These are phyloP conservation scores for Poecile montanus DNA, from an alignment of 2,797 vertebrate genomes.

Conservation along the genomic window DNA sequence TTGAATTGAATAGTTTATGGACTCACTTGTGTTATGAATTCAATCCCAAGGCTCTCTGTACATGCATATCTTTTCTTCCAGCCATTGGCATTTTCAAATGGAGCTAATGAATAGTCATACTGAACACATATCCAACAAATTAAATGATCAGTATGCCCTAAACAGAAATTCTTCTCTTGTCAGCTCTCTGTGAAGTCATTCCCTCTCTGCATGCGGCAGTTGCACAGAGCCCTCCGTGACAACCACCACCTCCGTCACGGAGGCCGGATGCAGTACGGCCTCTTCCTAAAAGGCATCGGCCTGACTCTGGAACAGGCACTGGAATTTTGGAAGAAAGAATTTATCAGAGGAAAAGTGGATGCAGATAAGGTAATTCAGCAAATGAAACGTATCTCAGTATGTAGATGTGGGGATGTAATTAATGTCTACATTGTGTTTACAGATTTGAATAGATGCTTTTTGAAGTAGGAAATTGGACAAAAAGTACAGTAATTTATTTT, in stretches of 20 bases:
- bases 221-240: constrained; percentile 90
- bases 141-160: background rate
- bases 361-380: constrained; percentile 88
- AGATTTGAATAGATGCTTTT: background rate
- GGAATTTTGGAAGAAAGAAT: constrained; percentile 97
- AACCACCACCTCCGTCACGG: constrained; percentile 95
- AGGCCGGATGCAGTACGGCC: constrained; percentile 96
- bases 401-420: background rate
- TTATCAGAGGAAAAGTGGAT: constrained; percentile 92
- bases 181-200: constrained; percentile 92
- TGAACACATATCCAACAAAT: background rate
- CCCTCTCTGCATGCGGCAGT: constrained; percentile 93
- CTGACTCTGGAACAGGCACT: constrained; percentile 93
- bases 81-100: background rate
- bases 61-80: background rate
- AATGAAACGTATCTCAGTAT: background rate
- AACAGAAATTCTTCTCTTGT: background rate
- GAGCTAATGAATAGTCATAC: background rate
- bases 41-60: background rate
- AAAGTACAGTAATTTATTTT: background rate
- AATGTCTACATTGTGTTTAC: background rate
- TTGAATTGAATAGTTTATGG: background rate
- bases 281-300: constrained; percentile 96
- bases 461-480: background rate
- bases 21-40: background rate